Percentiles rank a stretch among this genome's conserved stretches.
phyloP scores from a whole-genome alignment of 2,113 vertebrate genomes.

The Hucho hucho region DNA sequence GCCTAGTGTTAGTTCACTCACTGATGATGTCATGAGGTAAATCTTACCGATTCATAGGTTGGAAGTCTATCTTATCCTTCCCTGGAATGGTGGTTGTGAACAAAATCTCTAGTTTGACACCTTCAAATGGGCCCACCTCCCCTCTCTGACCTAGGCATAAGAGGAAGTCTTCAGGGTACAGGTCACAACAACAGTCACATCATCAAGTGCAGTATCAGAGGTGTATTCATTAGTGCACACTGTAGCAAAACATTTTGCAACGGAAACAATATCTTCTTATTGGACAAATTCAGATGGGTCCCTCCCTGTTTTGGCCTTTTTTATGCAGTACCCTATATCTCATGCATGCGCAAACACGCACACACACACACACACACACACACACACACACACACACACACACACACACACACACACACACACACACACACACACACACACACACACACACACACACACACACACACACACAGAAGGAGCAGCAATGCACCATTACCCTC shows the following conservation, averaged over 20 bases:
- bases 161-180: neutral
- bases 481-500: constrained; percentile 57
- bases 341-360: neutral
- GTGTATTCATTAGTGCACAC: too few species aligned
- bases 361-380: constrained; percentile 16
- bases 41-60: constrained; percentile 78
- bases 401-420: constrained; percentile 17
- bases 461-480: constrained; percentile 41
- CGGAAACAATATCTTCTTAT: too few species aligned
- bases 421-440: constrained; percentile 15
- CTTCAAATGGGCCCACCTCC: constrained; percentile 80
- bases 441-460: constrained; percentile 28
- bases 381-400: constrained; percentile 5
- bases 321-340: too few species aligned
- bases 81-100: constrained; percentile 84
- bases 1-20: neutral
- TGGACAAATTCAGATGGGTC: too few species aligned
- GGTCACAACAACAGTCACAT: neutral
- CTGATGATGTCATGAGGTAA: neutral
- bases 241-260: neutral
- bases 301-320: too few species aligned
- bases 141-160: constrained; percentile 70
- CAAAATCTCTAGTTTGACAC: constrained; percentile 77
- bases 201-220: neutral
- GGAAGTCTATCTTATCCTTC: constrained; percentile 67